Conservation (phyloP, 2,888 invertebrate genomes). For the Micoletzkya japonica region DNA sequence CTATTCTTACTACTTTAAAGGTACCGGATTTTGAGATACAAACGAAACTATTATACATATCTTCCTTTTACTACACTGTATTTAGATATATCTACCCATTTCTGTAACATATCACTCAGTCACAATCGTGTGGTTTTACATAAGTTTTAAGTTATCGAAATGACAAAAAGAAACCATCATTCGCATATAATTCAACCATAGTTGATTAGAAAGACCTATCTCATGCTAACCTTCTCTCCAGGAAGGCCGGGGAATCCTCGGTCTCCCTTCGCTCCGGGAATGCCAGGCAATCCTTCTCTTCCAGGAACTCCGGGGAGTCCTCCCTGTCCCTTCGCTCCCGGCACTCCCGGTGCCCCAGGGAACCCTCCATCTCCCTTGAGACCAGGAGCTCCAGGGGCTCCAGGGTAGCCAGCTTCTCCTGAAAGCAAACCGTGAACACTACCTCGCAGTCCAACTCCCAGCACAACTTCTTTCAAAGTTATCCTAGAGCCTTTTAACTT, state of each 20-base stretch:
- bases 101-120: no score
- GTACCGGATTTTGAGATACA: no score
- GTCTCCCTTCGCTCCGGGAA: conserved; percentile 63
- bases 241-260: conserved; percentile 66
- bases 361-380: conserved; percentile 48
- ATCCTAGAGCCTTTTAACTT: no score
- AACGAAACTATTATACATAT: no score
- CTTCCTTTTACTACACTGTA: no score
- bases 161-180: not conserved
- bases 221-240: conserved; percentile 65
- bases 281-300: conserved; percentile 64
- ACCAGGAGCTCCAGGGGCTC: conserved; percentile 62
- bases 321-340: conserved; percentile 55
- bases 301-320: conserved; percentile 63
- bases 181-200: not conserved
- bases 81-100: no score
- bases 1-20: no score
- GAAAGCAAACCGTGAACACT: not conserved
- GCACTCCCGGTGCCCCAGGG: conserved; percentile 39
- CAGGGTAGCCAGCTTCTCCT: conserved; percentile 56
- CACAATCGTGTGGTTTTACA: no score
- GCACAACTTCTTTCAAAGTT: not conserved
- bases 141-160: no score
- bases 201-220: not conserved
- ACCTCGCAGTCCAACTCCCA: not conserved